Evolutionary conservation across 2,888 invertebrate genomes (phyloP).

Genomic region (Rhagonycha lutea): DNA sequence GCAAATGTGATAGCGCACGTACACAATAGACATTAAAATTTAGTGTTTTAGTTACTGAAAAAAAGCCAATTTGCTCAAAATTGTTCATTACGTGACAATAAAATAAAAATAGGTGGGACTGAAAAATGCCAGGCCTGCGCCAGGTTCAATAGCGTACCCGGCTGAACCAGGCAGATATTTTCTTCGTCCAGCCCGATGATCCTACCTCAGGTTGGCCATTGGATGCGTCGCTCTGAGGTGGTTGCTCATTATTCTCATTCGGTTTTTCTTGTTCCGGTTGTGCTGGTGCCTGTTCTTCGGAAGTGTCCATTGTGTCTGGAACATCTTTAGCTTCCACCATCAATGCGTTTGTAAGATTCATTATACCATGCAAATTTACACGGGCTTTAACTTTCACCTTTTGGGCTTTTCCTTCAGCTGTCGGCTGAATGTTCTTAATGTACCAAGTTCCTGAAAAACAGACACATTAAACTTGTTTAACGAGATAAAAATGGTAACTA

Average conservation of each 20-base stretch:
- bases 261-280: conserved; percentile 43
- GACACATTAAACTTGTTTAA: neutral
- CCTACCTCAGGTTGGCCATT: conserved; percentile 53
- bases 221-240: conserved; percentile 40
- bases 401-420: conserved; percentile 85
- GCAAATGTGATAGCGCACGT: neutral
- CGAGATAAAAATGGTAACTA: conserved; percentile 46
- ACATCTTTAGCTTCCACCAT: conserved; percentile 76
- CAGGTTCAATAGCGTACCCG: conserved; percentile 55
- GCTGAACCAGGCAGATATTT: conserved; percentile 57
- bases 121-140: conserved; percentile 44
- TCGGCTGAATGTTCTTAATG: conserved; percentile 83
- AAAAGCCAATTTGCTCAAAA: neutral
- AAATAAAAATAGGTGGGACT: conserved; percentile 22
- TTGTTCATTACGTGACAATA: neutral
- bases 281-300: conserved; percentile 45
- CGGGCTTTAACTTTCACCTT: conserved; percentile 96
- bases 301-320: conserved; percentile 42
- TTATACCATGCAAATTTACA: conserved; percentile 91
- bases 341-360: conserved; percentile 85
- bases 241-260: conserved; percentile 16
- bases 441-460: conserved; percentile 68
- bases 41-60: neutral
- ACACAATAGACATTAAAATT: neutral
- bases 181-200: conserved; percentile 57